Conservation (phyloP, 2,888 invertebrate genomes). For the Hyposoter dolosus region DNA sequence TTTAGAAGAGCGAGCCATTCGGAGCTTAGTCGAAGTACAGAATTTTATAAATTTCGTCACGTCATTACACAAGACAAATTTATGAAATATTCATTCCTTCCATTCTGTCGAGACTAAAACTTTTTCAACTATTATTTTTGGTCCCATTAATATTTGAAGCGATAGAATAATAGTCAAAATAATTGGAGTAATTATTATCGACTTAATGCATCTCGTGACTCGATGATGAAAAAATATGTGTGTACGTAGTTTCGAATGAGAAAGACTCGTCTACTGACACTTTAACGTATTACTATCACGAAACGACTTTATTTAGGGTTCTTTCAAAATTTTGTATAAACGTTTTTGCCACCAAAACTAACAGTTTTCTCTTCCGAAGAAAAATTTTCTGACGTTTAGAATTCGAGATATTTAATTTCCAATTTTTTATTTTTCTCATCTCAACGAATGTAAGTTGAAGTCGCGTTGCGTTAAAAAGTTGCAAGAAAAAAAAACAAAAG, state of each 20-base stretch:
- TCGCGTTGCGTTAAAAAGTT: too few relatives aligned
- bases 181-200: background rate
- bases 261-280: background rate
- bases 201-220: background rate
- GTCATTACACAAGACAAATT: background rate
- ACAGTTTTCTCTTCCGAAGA: too few relatives aligned
- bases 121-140: background rate
- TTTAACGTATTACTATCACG: too few relatives aligned
- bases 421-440: too few relatives aligned
- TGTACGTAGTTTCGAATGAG: background rate
- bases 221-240: background rate
- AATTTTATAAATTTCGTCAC: slow-evolving; percentile 18
- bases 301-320: too few relatives aligned
- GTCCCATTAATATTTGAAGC: background rate
- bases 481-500: too few relatives aligned
- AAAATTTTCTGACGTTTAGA: too few relatives aligned
- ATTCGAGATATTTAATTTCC: too few relatives aligned
- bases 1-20: slow-evolving; percentile 34
- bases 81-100: background rate
- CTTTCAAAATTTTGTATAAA: too few relatives aligned
- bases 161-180: background rate
- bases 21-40: slow-evolving; percentile 34
- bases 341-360: too few relatives aligned
- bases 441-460: too few relatives aligned
- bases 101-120: background rate